Evolutionary conservation across 2,113 vertebrate species (phyloP).

Genomic region (Atrichornis clamosus): DNA sequence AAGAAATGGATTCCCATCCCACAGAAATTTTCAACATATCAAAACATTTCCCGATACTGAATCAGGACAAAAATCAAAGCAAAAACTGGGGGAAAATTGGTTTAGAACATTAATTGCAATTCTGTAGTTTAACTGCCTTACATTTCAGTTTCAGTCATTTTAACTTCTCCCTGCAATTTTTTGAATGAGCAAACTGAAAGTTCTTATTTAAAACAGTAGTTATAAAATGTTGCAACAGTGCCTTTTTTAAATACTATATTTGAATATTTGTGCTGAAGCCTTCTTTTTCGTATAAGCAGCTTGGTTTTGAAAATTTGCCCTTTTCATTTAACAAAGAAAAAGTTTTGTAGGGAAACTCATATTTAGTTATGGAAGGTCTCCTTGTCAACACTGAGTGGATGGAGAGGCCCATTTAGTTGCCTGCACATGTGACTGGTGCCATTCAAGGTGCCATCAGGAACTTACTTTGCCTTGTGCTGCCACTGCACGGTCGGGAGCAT

Average conservation of each 20-base stretch:
- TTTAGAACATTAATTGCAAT: neutral
- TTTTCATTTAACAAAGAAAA: neutral
- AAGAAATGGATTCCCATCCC: slow-evolving; percentile 35
- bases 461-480: neutral
- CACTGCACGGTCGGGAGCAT: rapidly evolving
- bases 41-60: slow-evolving; percentile 23
- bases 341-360: neutral
- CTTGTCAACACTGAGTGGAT: neutral
- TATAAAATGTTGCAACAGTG: neutral
- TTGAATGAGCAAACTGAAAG: neutral
- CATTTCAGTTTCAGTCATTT: neutral
- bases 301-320: neutral
- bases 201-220: neutral
- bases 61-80: slow-evolving; percentile 17
- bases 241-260: neutral
- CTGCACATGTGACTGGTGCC: neutral
- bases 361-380: neutral
- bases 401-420: neutral
- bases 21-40: slow-evolving; percentile 15
- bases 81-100: neutral
- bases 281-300: neutral
- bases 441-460: neutral
- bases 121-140: neutral
- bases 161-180: neutral
- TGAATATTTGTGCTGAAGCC: neutral